phyloP scores from a whole-genome alignment of 1,140 invertebrate species.

The Hetaerina americana region DNA sequence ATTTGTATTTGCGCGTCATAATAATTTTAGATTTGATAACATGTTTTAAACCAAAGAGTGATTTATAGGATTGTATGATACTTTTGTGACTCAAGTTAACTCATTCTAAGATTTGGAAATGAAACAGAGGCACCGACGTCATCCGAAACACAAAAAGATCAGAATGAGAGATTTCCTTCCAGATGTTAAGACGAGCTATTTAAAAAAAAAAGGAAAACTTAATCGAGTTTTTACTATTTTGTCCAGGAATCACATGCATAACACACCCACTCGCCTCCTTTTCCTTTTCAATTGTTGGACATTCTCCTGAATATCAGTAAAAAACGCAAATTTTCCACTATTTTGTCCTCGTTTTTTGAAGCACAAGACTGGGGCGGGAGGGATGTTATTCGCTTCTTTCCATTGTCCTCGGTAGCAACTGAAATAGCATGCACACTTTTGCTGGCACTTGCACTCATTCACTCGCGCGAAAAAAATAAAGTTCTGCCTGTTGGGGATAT shows the following conservation, averaged over 20 bases:
- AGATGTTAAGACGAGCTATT: not conserved
- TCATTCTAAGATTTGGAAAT: too few relatives aligned
- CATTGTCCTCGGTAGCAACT: not conserved
- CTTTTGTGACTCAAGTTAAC: too few relatives aligned
- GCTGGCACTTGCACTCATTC: not conserved
- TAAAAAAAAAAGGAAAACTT: not conserved
- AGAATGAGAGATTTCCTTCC: too few relatives aligned
- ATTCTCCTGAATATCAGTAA: not conserved
- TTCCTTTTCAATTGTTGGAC: not conserved
- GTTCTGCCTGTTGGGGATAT: not conserved
- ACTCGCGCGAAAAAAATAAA: not conserved
- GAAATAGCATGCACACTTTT: not conserved
- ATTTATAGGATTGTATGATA: too few relatives aligned
- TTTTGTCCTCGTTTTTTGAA: not conserved
- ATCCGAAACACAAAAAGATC: too few relatives aligned
- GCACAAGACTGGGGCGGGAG: not conserved
- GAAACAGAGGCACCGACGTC: too few relatives aligned
- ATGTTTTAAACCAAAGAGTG: too few relatives aligned
- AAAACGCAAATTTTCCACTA: not conserved
- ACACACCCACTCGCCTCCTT: not conserved
- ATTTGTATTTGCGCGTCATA: too few relatives aligned
- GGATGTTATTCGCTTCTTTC: too few relatives aligned
- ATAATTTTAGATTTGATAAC: too few relatives aligned
- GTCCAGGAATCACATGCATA: not conserved
- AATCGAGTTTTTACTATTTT: not conserved